A percentile compares a stretch with the other conserved stretches of the same genome.
phyloP scores from a whole-genome alignment of 2,113 vertebrate genomes.

The Melanerpes formicivorus region DNA sequence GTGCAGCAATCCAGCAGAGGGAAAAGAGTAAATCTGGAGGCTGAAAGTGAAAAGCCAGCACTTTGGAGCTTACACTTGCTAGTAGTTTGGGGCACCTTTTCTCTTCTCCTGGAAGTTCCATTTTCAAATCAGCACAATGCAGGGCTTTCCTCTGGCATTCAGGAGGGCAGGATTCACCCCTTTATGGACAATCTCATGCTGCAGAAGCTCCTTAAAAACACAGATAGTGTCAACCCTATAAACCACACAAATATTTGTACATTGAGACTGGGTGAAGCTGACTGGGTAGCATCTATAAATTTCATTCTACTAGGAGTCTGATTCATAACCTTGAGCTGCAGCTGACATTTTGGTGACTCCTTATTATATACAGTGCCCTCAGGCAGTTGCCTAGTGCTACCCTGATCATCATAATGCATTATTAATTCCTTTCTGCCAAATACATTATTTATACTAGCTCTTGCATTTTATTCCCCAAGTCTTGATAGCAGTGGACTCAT shows the following conservation, averaged over 20 bases:
- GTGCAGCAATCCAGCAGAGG: neutral
- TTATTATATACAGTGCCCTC: neutral
- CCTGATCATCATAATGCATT: slow-evolving; percentile 24
- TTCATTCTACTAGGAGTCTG: neutral
- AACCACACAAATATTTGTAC: neutral
- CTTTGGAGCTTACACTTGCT: neutral
- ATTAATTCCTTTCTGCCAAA: slow-evolving; percentile 22
- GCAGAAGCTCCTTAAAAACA: neutral
- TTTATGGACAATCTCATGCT: neutral
- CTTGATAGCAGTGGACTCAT: neutral
- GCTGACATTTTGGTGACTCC: neutral
- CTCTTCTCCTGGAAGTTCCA: neutral
- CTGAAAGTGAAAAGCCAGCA: neutral
- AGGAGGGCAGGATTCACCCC: neutral
- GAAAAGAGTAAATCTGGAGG: neutral
- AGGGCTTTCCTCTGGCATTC: neutral
- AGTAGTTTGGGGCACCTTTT: neutral
- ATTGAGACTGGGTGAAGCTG: neutral
- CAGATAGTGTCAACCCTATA: neutral
- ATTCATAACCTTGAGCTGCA: neutral
- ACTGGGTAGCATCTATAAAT: neutral
- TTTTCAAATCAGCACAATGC: neutral
- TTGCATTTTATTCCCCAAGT: neutral
- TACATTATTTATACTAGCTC: slow-evolving; percentile 36
- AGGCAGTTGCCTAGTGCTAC: neutral